Conservation (phyloP, 1,140 invertebrate species). For the Euwallacea fornicatus region DNA sequence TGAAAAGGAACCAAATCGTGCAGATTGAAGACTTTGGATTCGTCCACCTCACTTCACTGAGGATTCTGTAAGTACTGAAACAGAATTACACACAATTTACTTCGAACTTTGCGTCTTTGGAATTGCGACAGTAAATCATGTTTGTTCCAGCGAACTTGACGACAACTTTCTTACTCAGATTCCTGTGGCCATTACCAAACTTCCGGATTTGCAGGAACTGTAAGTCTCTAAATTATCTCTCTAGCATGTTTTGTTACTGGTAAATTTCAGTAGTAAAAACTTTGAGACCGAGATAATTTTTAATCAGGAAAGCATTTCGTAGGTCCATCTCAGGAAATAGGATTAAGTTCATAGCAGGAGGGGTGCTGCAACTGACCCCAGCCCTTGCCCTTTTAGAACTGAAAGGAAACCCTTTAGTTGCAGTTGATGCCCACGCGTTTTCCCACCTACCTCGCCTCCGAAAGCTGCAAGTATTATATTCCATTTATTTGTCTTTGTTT, state of each 20-base stretch:
- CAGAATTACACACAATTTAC: background rate
- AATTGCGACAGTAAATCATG: background rate
- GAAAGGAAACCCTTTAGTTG: constrained; percentile 69
- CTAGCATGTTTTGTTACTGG: too few species aligned
- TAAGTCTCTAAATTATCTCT: constrained; percentile 57
- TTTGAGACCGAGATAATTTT: background rate
- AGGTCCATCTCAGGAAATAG: constrained; percentile 72
- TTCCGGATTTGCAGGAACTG: constrained; percentile 70
- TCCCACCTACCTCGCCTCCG: constrained; percentile 65
- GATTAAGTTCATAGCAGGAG: constrained; percentile 64
- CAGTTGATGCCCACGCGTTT: constrained; percentile 66
- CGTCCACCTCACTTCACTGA: constrained; percentile 63
- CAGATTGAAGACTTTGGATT: constrained; percentile 67
- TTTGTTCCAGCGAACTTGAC: constrained; percentile 68
- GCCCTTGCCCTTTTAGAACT: constrained; percentile 67
- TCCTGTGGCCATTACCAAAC: constrained; percentile 64
- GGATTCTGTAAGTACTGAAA: constrained; percentile 68
- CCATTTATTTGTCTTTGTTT: constrained; percentile 14
- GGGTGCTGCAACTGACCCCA: constrained; percentile 61
- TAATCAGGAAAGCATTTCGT: constrained; percentile 34
- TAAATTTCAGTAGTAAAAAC: background rate
- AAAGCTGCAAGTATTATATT: constrained; percentile 68
- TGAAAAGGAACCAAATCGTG: constrained; percentile 69
- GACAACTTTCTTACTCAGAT: constrained; percentile 71
- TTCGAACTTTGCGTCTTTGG: background rate